These are phyloP conservation scores for Antennarius maculatus DNA, from an alignment of 2,797 vertebrate species.

Conservation along the genomic window DNA sequence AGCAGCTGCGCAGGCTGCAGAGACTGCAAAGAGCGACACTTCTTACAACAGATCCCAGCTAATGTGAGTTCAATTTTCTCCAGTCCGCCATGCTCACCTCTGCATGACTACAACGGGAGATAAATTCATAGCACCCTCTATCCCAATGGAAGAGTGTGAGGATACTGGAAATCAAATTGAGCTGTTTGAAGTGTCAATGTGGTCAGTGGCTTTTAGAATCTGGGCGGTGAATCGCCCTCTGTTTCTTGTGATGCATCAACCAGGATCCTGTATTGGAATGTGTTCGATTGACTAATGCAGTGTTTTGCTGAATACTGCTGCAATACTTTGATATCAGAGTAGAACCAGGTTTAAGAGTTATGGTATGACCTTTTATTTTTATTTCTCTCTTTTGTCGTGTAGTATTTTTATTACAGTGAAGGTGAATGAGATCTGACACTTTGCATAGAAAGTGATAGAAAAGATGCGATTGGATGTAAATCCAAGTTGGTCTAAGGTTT, in stretches of 20 bases:
- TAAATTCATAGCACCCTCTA: slow-evolving; percentile 29
- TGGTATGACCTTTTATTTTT: too few species aligned
- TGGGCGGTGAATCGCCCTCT: neutral
- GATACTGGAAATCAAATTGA: neutral
- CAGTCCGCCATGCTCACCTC: slow-evolving; percentile 14
- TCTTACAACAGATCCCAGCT: slow-evolving; percentile 74
- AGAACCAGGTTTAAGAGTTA: neutral
- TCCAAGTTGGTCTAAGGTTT: neutral
- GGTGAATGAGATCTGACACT: neutral
- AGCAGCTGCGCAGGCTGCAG: slow-evolving; percentile 78
- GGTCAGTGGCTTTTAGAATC: slow-evolving; percentile 31
- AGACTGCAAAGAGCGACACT: slow-evolving; percentile 38
- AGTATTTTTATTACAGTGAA: neutral
- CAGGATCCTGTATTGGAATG: neutral
- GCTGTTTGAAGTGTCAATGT: slow-evolving; percentile 23
- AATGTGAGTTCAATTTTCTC: slow-evolving; percentile 77
- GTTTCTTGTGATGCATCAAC: neutral
- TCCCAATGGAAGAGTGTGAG: slow-evolving; percentile 22
- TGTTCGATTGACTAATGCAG: neutral
- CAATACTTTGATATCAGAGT: neutral
- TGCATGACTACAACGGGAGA: slow-evolving; percentile 8
- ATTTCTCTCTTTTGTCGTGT: neutral
- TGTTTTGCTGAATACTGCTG: neutral
- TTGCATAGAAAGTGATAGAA: neutral
- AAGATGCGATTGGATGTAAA: neutral